Evolutionary conservation across 2,797 vertebrate genomes (phyloP).

Genomic region (Benthosema pterotum): DNA sequence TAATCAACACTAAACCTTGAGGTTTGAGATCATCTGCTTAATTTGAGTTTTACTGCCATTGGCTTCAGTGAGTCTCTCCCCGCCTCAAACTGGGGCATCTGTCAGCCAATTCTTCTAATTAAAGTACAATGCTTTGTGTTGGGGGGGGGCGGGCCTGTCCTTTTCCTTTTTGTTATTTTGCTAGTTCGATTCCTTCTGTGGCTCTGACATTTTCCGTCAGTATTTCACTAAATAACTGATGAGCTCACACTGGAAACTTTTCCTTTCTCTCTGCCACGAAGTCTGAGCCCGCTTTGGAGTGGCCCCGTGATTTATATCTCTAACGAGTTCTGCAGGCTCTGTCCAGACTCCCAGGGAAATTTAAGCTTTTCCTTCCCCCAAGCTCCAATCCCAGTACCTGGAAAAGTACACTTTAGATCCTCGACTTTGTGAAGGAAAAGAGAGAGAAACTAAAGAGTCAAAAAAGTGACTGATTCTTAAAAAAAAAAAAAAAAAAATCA

Average conservation of each 20-base stretch:
- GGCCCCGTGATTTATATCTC: constrained; percentile 81
- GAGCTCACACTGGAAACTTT: constrained; percentile 88
- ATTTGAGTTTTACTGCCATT: constrained; percentile 34
- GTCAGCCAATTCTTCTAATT: constrained; percentile 45
- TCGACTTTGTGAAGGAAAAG: constrained; percentile 32
- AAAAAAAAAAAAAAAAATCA: constrained; percentile 59
- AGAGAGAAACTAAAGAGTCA: constrained; percentile 31
- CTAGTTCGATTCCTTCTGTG: constrained; percentile 42
- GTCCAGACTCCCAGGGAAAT: constrained; percentile 75
- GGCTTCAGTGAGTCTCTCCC: constrained; percentile 24
- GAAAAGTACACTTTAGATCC: constrained; percentile 70
- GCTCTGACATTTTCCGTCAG: constrained; percentile 75
- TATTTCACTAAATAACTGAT: constrained; percentile 82
- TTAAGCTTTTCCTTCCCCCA: constrained; percentile 71
- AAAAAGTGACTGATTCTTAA: constrained; percentile 41
- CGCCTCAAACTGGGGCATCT: constrained; percentile 6
- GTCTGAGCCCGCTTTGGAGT: constrained; percentile 81
- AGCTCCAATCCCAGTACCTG: constrained; percentile 72
- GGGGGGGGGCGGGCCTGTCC: constrained; percentile 5
- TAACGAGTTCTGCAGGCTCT: constrained; percentile 82
- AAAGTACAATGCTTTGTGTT: constrained; percentile 53
- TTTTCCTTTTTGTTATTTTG: constrained; percentile 52
- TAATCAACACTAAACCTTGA: constrained; percentile 36
- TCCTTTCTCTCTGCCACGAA: constrained; percentile 73
- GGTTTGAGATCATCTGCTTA: constrained; percentile 17